phyloP scores from a whole-genome alignment of 2,797 vertebrate species.

The Monodelphis domestica region DNA sequence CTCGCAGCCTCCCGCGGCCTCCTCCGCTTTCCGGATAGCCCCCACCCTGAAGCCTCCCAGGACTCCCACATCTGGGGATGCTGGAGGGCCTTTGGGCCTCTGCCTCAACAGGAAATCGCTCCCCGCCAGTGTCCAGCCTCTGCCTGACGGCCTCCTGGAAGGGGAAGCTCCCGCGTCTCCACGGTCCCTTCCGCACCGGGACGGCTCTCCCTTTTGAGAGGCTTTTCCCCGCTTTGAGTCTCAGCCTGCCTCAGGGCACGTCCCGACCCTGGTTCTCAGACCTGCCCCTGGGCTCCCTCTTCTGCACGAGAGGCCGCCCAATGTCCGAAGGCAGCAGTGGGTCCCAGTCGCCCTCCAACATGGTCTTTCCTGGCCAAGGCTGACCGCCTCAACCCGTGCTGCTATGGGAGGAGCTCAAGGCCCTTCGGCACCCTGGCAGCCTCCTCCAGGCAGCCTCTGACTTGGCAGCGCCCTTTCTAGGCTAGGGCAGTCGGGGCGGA shows the following conservation, averaged over 20 bases:
- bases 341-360: no score
- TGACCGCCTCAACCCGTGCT: background rate
- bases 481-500: background rate
- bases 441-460: background rate
- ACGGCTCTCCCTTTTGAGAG: background rate
- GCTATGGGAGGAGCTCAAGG: background rate
- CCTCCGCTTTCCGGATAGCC: no score
- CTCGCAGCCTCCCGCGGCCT: no score
- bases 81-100: no score
- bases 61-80: no score
- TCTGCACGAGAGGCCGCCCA: background rate
- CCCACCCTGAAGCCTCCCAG: no score
- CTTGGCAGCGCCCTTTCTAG: background rate
- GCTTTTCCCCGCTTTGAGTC: background rate
- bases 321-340: background rate
- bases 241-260: background rate
- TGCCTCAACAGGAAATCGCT: no score
- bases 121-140: no score
- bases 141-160: background rate
- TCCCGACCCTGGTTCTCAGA: background rate
- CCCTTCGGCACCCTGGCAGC: background rate
- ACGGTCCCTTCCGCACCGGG: background rate
- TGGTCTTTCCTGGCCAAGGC: background rate
- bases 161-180: background rate
- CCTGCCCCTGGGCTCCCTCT: background rate